A percentile compares a stretch with the other conserved stretches of the same genome.
These are phyloP conservation scores for Aethes cnicana DNA, from an alignment of 2,888 invertebrate species.

Conservation along the genomic window DNA sequence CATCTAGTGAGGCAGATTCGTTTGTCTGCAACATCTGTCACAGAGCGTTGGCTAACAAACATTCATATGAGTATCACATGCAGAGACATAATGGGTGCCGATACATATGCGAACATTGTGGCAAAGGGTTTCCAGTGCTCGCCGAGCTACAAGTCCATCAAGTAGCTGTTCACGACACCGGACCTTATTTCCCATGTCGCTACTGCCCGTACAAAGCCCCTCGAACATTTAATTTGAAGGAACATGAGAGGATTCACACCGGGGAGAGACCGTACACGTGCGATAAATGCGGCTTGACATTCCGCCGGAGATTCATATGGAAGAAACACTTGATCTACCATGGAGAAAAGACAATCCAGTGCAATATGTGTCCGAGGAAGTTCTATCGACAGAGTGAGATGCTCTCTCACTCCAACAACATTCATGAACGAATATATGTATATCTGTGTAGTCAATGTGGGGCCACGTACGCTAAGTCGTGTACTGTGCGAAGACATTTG, in stretches of 20 bases:
- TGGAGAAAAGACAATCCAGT: conserved; percentile 61
- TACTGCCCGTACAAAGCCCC: conserved; percentile 64
- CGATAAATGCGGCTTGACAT: conserved; percentile 69
- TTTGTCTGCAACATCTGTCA: conserved; percentile 57
- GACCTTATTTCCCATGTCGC: conserved; percentile 57
- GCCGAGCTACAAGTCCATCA: conserved; percentile 57
- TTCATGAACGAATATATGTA: conserved; percentile 63
- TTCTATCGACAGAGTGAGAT: conserved; percentile 56
- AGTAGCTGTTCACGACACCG: conserved; percentile 58
- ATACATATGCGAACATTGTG: conserved; percentile 70
- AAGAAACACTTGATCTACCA: conserved; percentile 69
- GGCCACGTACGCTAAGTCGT: conserved; percentile 59
- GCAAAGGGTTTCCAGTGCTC: conserved; percentile 57
- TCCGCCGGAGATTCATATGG: conserved; percentile 64
- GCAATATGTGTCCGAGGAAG: conserved; percentile 60
- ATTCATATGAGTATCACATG: conserved; percentile 63
- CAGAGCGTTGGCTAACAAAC: conserved; percentile 53
- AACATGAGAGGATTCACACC: conserved; percentile 65
- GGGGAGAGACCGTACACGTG: conserved; percentile 72
- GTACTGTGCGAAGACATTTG: conserved; percentile 65
- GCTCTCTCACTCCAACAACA: conserved; percentile 61
- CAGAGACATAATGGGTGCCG: conserved; percentile 59
- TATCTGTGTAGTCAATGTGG: conserved; percentile 63
- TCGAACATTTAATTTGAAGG: conserved; percentile 53
- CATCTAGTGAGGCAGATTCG: conserved; percentile 30